These are phyloP conservation scores for Nysson spinosus DNA, from an alignment of 2,888 invertebrate genomes.

Conservation along the genomic window DNA sequence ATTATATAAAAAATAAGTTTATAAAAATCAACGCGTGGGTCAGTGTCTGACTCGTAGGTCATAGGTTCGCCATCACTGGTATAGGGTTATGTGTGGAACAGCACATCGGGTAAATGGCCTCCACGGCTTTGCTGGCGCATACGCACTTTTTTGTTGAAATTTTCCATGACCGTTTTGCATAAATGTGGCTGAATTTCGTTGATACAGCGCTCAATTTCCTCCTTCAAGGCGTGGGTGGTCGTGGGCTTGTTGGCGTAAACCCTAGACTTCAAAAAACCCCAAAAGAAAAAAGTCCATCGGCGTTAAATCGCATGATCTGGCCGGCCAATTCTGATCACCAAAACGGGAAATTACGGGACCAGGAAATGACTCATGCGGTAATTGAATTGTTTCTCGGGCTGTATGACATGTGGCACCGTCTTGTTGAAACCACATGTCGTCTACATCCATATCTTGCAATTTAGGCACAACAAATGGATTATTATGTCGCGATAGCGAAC, in stretches of 20 bases:
- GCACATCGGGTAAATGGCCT: slow-evolving; percentile 39
- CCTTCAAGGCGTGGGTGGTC: slow-evolving; percentile 39
- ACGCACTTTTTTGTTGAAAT: slow-evolving; percentile 52
- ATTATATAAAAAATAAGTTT: too few relatives aligned
- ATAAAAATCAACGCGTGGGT: too few relatives aligned
- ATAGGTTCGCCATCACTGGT: slow-evolving; percentile 1
- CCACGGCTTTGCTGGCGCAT: slow-evolving; percentile 52
- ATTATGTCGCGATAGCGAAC: slow-evolving; percentile 58
- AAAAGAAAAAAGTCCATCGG: slow-evolving; percentile 3
- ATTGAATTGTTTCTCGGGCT: slow-evolving; percentile 7
- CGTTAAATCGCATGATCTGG: slow-evolving; percentile 12
- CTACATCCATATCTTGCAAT: slow-evolving; percentile 19
- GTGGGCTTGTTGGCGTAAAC: slow-evolving; percentile 47
- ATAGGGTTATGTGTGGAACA: slow-evolving; percentile 29
- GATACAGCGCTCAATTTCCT: slow-evolving; percentile 47
- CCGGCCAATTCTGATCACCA: slow-evolving; percentile 8
- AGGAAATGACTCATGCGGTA: slow-evolving; percentile 1
- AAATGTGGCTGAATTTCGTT: slow-evolving; percentile 55
- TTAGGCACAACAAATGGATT: slow-evolving; percentile 42
- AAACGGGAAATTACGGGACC: slow-evolving; percentile 1
- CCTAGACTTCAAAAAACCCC: slow-evolving; percentile 26
- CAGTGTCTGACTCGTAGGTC: slow-evolving; percentile 1
- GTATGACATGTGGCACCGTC: slow-evolving; percentile 24
- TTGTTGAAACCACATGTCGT: slow-evolving; percentile 27
- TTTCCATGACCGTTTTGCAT: slow-evolving; percentile 55